Conservation (phyloP, 2,113 vertebrate species). For the Phoenicopterus ruber region DNA sequence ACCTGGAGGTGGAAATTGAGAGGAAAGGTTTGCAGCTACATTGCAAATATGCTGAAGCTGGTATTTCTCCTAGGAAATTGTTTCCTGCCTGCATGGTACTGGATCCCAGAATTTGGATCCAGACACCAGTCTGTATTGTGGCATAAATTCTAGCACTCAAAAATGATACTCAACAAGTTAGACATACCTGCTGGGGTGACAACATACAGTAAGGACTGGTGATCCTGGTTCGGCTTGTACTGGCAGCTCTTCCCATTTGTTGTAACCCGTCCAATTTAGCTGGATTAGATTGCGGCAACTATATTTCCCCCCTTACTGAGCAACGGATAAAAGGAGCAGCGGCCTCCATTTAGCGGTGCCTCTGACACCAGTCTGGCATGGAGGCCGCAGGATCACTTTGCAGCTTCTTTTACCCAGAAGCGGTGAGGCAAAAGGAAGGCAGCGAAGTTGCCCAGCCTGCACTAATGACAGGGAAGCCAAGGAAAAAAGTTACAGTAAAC, state of each 20-base stretch:
- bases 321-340: not conserved
- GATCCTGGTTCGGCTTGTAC: not conserved
- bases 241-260: not conserved
- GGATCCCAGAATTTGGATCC: not conserved
- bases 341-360: not conserved
- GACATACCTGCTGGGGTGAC: not conserved
- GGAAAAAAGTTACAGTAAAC: not conserved
- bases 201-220: not conserved
- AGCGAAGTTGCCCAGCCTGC: not conserved
- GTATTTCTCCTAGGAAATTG: not conserved
- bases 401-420: not conserved
- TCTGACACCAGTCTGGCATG: not conserved
- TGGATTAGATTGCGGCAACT: not conserved
- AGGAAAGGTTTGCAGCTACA: not conserved
- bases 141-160: not conserved
- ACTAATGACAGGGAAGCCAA: not conserved
- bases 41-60: not conserved
- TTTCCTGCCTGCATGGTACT: not conserved
- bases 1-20: not conserved
- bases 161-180: not conserved
- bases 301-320: not conserved
- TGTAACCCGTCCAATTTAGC: not conserved
- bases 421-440: not conserved
- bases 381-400: rapidly evolving
- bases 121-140: not conserved